Evolutionary conservation across 2,888 invertebrate genomes (phyloP).

Genomic region (Herminia tarsipennalis): DNA sequence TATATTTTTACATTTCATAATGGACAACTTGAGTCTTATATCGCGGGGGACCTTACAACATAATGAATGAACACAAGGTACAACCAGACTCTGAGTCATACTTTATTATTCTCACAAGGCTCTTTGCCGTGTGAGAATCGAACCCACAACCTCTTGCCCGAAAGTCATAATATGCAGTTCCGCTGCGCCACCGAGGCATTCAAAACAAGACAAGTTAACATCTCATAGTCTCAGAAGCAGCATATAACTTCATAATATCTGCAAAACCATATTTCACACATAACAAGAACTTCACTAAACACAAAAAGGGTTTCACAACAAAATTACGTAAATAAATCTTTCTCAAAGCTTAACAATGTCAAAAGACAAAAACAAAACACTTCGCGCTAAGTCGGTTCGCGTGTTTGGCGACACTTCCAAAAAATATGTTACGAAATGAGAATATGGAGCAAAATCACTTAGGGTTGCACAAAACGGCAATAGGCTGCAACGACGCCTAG

Average conservation of each 20-base stretch:
- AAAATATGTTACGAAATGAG: slow-evolving; percentile 24
- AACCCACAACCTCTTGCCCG: too few relatives aligned
- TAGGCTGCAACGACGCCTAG: slow-evolving; percentile 38
- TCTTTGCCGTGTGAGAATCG: too few relatives aligned
- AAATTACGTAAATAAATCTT: slow-evolving; percentile 19
- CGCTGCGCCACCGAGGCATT: too few relatives aligned
- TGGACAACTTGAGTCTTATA: too few relatives aligned
- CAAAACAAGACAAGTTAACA: too few relatives aligned
- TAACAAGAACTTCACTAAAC: slow-evolving; percentile 3
- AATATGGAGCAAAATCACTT: slow-evolving; percentile 34
- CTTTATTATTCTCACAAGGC: too few relatives aligned
- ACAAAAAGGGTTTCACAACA: slow-evolving; percentile 11
- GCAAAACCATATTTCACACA: not conserved
- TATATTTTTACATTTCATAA: too few relatives aligned
- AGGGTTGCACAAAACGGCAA: slow-evolving; percentile 31
- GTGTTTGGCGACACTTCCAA: slow-evolving; percentile 36
- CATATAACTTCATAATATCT: not conserved
- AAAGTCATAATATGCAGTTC: too few relatives aligned
- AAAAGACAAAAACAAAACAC: slow-evolving; percentile 12
- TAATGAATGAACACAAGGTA: too few relatives aligned
- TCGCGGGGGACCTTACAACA: too few relatives aligned
- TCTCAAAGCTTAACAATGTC: slow-evolving; percentile 16
- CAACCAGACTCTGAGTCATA: too few relatives aligned
- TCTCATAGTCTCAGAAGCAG: too few relatives aligned
- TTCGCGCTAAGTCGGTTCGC: slow-evolving; percentile 29